phyloP scores from a whole-genome alignment of 1,140 invertebrate species.

The Whitmania pigra region DNA sequence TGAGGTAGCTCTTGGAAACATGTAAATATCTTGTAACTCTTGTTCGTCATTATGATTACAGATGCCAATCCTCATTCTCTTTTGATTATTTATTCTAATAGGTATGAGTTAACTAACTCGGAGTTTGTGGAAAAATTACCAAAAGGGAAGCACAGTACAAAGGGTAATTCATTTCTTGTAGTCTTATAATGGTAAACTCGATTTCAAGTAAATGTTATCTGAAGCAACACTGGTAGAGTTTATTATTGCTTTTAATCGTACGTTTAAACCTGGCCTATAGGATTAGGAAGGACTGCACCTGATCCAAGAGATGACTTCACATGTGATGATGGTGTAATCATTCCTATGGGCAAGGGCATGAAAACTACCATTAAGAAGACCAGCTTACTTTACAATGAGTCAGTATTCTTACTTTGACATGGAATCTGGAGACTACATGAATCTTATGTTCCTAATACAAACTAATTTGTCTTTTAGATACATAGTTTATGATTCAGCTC shows the following conservation, averaged over 20 bases:
- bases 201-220: background rate
- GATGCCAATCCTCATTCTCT: background rate
- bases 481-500: conserved; percentile 44
- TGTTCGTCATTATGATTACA: background rate
- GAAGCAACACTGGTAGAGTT: background rate
- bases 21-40: conserved; percentile 55
- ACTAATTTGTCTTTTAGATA: conserved; percentile 30
- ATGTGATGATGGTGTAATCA: conserved; percentile 33
- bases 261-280: conserved; percentile 21
- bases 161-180: conserved; percentile 30
- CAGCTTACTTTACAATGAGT: conserved; percentile 44
- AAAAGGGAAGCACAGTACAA: conserved; percentile 41
- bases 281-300: conserved; percentile 37
- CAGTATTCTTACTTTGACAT: conserved; percentile 31
- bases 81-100: conserved; percentile 19
- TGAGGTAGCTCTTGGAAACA: conserved; percentile 83
- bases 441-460: background rate
- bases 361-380: conserved; percentile 26
- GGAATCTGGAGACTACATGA: background rate
- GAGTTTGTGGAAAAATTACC: conserved; percentile 36
- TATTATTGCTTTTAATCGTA: background rate
- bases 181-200: background rate
- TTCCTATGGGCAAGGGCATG: conserved; percentile 38
- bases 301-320: conserved; percentile 30
- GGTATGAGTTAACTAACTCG: conserved; percentile 36